Evolutionary conservation across 2,797 vertebrate species (phyloP), one percentile per base, ranked within the genome.

Genomic region (Neostethus bicornis): DNA sequence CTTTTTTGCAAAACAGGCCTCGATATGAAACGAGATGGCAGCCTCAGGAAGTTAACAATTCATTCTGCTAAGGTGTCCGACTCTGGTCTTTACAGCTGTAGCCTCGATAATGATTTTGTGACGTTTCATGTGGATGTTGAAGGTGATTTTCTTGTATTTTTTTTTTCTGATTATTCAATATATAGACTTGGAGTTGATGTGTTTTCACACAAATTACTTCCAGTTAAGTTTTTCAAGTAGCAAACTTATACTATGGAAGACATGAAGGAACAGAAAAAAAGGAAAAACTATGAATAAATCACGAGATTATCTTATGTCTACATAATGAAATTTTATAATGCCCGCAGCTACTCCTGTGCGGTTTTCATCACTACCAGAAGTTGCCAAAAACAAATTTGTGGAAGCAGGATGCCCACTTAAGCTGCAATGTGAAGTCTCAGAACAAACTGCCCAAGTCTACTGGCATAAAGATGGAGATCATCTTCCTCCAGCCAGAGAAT

Each of bases 391-490:
- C 88, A 91, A 76, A 89, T 82, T 73, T 61, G 76, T 91, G 61
- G 89, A 91, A 85, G 85, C 86, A 70, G 89, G 90, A 74, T 81
- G 75, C 48, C 88, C 88, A 0, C 84, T 96, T 81, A 77, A 90
- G 72, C 83, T 96, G 79, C 92, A 91, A 62, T 96, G 94, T 70
- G 91, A 96, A 82, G 89, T 96, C 46, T 96, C 96, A 81, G 89
- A 87, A 17, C 77, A 87, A 0, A 64, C 80, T 0, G 90, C 87
- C 23, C 75, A 80, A 0, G 94, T 96, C 73, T 73, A 0, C 66
- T 96, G 96, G 96, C 89, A 92, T 83, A 96, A 94, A 84, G 94
- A 98, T 0, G 94, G 94, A 47, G 86, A 91, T 49, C 87, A 93
- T 61, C 83, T 95, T 25, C 86, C 83, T 61, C 84, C 66, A 53